Percentiles rank a stretch among this genome's conserved stretches.
Conservation (phyloP, 1,140 invertebrate species). For the Muscidifurax raptorellus region DNA sequence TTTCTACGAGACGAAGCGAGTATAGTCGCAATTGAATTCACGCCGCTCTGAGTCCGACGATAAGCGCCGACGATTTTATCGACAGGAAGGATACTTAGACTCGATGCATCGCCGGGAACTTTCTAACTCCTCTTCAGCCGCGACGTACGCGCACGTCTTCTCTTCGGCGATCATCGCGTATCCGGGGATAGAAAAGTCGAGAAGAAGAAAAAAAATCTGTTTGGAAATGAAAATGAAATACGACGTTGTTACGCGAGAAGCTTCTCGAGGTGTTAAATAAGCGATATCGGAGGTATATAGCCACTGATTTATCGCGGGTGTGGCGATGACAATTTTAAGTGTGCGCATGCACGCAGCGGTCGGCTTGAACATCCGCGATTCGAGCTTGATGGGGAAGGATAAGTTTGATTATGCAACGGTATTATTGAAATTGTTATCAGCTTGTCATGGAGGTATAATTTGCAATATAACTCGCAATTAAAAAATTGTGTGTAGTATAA, state of each 20-base stretch:
- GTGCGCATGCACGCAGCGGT: too few relatives aligned
- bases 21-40: conserved; percentile 27
- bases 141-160: neutral
- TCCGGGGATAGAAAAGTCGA: conserved; percentile 36
- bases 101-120: conserved; percentile 27
- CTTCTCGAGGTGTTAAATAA: neutral
- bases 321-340: neutral
- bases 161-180: conserved; percentile 14
- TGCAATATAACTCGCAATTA: too few relatives aligned
- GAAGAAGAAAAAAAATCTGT: conserved; percentile 12
- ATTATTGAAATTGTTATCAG: too few relatives aligned
- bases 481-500: too few relatives aligned
- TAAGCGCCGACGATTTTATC: conserved; percentile 52
- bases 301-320: neutral
- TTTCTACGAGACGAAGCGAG: neutral
- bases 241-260: neutral
- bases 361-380: neutral
- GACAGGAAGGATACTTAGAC: conserved; percentile 47
- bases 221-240: conserved; percentile 1
- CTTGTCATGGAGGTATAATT: too few relatives aligned
- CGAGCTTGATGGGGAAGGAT: neutral
- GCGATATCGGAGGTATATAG: neutral
- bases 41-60: conserved; percentile 27
- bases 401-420: neutral
- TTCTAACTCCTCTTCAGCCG: conserved; percentile 28